Evolutionary conservation across 2,113 vertebrate species (phyloP).

Genomic region (Sceloporus tristichus): DNA sequence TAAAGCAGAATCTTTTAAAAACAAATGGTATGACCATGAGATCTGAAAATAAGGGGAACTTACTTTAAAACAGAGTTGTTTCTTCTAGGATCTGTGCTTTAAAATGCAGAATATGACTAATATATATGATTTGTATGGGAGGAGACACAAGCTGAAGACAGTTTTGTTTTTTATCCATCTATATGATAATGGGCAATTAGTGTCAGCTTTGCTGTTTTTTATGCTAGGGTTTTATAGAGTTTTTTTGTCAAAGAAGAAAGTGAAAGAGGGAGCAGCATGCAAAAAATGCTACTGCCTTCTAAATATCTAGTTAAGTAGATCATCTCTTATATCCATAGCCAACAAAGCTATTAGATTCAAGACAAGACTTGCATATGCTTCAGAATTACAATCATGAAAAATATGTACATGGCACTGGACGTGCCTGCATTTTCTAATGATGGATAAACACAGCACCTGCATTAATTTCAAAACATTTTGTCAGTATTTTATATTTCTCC

Average conservation of each 20-base stretch:
- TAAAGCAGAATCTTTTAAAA: no score
- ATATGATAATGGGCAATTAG: conserved; percentile 61
- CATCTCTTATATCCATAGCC: conserved; percentile 48
- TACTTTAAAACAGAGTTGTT: conserved; percentile 62
- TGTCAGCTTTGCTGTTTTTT: conserved; percentile 52
- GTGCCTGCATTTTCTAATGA: conserved; percentile 51
- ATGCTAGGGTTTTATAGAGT: conserved; percentile 44
- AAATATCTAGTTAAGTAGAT: conserved; percentile 61
- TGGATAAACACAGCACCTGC: conserved; percentile 47
- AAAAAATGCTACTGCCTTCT: conserved; percentile 50
- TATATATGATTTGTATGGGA: conserved; percentile 38
- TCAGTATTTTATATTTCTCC: conserved; percentile 28
- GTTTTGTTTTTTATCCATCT: conserved; percentile 44
- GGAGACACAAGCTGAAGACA: conserved; percentile 50
- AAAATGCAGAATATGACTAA: conserved; percentile 49
- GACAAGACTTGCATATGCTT: conserved; percentile 33
- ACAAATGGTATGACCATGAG: no score
- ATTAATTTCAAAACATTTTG: conserved; percentile 53
- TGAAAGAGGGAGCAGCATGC: conserved; percentile 12
- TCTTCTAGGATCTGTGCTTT: conserved; percentile 44
- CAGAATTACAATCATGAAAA: conserved; percentile 58
- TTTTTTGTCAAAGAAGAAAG: conserved; percentile 39
- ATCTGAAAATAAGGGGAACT: conserved; percentile 42
- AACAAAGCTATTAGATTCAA: conserved; percentile 56
- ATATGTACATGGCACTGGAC: conserved; percentile 2